Conservation (phyloP, 2,113 vertebrate genomes). For the Numenius arquata region DNA sequence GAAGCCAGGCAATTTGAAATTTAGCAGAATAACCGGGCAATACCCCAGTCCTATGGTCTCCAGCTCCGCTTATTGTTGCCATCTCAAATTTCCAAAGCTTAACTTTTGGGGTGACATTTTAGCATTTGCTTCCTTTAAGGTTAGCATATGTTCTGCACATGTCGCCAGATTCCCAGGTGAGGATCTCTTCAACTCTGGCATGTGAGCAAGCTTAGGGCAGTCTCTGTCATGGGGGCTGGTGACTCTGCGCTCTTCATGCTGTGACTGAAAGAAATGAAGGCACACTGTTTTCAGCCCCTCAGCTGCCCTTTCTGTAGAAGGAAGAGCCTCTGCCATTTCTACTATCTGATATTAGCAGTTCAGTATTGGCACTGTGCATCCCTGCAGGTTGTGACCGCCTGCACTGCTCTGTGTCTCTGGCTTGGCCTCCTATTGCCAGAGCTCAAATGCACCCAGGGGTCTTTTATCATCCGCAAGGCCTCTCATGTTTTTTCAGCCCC, state of each 20-base stretch:
- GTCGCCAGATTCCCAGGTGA: not conserved
- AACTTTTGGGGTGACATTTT: not conserved
- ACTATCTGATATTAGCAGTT: not conserved
- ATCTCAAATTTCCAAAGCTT: not conserved
- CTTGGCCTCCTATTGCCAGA: not conserved
- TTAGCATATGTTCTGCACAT: not conserved
- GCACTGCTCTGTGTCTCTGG: not conserved
- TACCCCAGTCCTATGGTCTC: not conserved
- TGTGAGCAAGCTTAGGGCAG: rapidly evolving
- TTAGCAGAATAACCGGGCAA: not conserved
- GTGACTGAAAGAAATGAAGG: not conserved
- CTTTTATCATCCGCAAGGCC: not conserved
- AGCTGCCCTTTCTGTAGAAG: not conserved
- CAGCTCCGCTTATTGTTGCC: not conserved
- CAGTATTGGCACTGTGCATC: not conserved
- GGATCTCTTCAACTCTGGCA: not conserved
- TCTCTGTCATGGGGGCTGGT: not conserved
- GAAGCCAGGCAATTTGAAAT: not conserved
- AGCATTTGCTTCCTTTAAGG: not conserved
- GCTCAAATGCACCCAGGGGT: not conserved
- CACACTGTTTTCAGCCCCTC: not conserved
- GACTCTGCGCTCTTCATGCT: not conserved
- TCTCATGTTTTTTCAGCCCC: not conserved
- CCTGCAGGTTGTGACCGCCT: not conserved
- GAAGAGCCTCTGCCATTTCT: not conserved